Evolutionary conservation across 2,888 invertebrate genomes (phyloP), one percentile per base, ranked within the genome.

Genomic region (Rhimphoctona megacephalus): DNA sequence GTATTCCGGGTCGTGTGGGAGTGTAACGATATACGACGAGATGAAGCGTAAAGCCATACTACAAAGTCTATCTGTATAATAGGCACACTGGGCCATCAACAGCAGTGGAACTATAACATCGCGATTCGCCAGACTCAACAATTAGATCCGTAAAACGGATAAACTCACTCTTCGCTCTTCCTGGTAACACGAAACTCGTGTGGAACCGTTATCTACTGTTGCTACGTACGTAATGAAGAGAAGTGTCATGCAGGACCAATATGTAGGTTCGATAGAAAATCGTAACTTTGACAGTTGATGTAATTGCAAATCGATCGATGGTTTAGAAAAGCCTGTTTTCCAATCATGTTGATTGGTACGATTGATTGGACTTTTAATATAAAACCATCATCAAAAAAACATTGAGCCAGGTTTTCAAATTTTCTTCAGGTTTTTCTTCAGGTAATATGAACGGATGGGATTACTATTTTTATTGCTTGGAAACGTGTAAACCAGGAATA

Each of bases 111-210:
- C 61, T 80, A 57, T 72, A 85, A 76, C 70, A 82, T 85, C 64
- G 87, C 81, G 82, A 87, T 80, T 85, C 79, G 66, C 79, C 90
- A 90, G 91, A 89, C 92, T 88, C 86, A 88, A 91, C 91, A 92
- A 92, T 91, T 92, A 92, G 91, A 91, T 92, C 85, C 89, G 87
- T 54, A 83, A 33, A 89, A 87, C 90, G 91, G 91, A 92, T 92
- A 92, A 92, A 89, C 90, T 85, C 88, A 88, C 89, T 91, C 91
- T 92, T 92, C 91, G 90, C 89, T 92, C 92, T 92, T 92, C 92
- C 92, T 87, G 92, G 92, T 92, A 92, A 92, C 90, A 89, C 89
- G 90, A 92, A 91, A 90, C 92, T 88, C 91, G 90, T 90, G 91
- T 84, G 84, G 81, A 77, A 85, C 83, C 74, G 73, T 73, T 57